Percentiles rank a stretch among this genome's conserved stretches.
These are phyloP conservation scores for Hydroisotoma schaefferi DNA, from an alignment of 2,888 invertebrate genomes.

Conservation along the genomic window DNA sequence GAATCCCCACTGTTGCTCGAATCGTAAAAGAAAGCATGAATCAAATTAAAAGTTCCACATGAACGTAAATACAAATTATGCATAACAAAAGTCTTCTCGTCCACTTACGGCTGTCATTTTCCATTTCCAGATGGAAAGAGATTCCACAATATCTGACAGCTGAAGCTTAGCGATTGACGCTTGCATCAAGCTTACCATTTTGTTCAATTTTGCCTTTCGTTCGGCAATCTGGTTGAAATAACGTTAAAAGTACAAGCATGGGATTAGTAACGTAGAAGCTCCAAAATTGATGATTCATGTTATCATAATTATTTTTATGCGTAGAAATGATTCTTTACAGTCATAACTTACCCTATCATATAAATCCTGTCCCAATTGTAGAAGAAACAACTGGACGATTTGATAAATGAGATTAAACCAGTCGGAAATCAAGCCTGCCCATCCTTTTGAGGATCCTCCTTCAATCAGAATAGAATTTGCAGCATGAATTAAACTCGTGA, in stretches of 20 bases:
- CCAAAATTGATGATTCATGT: no score
- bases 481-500: constrained; percentile 36
- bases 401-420: constrained; percentile 36
- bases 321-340: no score
- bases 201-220: constrained; percentile 30
- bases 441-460: constrained; percentile 27
- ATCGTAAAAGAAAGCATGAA: no score
- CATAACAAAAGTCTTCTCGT: not conserved
- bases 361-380: constrained; percentile 36
- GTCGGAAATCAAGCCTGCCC: constrained; percentile 30
- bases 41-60: not conserved
- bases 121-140: constrained; percentile 34
- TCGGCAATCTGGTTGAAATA: constrained; percentile 25
- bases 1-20: constrained; percentile 38
- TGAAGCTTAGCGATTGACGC: constrained; percentile 25
- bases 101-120: constrained; percentile 30
- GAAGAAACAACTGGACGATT: constrained; percentile 32
- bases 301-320: no score
- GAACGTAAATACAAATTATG: not conserved
- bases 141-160: constrained; percentile 32
- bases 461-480: constrained; percentile 35
- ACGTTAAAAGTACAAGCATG: no score
- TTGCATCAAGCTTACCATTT: constrained; percentile 33
- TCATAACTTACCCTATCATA: constrained; percentile 33
- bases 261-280: no score